Evolutionary conservation across 2,113 vertebrate genomes (phyloP), one percentile per base, ranked within the genome.

Genomic region (Syrmaticus mikado): DNA sequence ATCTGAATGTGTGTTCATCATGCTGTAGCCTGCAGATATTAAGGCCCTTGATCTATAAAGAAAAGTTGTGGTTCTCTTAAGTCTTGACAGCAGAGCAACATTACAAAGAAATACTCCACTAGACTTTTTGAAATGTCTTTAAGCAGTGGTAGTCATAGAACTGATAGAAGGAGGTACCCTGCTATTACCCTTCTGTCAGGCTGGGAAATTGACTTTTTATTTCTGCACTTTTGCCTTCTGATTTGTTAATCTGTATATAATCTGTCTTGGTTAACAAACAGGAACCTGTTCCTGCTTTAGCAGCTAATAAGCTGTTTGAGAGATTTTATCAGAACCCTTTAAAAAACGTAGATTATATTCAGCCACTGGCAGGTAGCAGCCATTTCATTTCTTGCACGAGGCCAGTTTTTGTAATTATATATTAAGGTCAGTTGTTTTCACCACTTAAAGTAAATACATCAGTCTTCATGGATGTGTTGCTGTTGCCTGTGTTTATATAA

Each of bases 281-380:
- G 81, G 75, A 90, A 57, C 25, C 57, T 48, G 40, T 86, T 68
- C 48, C 61, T 81, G 40, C 30, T 77, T 2, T n/a, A 74, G 41
- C 34, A 94, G 34, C 68, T 87, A 87, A 77, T 48, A 92, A 92
- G 34, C 46, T 82, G 28, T 41, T 40, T 80, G 83, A 78, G 65
- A 72, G 43, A 45, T 72, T 67, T 89, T 87, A 13, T 65, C 45
- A 81, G 73, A 88, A 83, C 46, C 76, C 68, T 88, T 81, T 68
- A 46, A 25, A 46, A 88, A 71, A 72, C 73, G 77, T 79, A 58
- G 46, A 34, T 57, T 82, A 12, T 70, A 72, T 14, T 25, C 18
- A 61, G 73, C 48, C 52, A 81, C 84, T 84, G 43, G 43, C 17
- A 78, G 10, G 61, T 70, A 66, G 57, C 46, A 57, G 46, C 28